A percentile compares a stretch with the other conserved stretches of the same genome.
phyloP scores from a whole-genome alignment of 1,140 invertebrate genomes.

The Cydia strobilella region DNA sequence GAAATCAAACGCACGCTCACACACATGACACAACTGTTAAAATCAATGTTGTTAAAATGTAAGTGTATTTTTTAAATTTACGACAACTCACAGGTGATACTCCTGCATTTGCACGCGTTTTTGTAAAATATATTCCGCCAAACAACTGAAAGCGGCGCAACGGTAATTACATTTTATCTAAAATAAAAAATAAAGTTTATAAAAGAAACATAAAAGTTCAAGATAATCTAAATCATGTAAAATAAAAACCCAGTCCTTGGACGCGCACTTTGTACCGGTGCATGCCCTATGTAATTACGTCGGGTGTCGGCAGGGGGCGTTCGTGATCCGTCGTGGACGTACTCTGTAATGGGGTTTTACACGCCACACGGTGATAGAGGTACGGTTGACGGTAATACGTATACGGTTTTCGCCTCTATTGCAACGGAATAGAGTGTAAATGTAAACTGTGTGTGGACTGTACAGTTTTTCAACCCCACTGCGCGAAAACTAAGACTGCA shows the following conservation, averaged over 20 bases:
- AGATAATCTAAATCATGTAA: conserved; percentile 2
- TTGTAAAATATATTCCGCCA: too few relatives aligned
- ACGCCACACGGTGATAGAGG: not conserved
- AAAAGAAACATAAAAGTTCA: too few relatives aligned
- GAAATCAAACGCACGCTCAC: too few relatives aligned
- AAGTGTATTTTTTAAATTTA: too few relatives aligned
- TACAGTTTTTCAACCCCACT: not conserved
- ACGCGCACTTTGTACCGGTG: not conserved
- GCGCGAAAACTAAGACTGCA: not conserved
- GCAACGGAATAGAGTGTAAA: not conserved
- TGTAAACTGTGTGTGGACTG: not conserved
- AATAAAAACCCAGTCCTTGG: conserved; percentile 3
- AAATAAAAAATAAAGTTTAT: too few relatives aligned
- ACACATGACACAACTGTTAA: too few relatives aligned
- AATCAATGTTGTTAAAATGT: too few relatives aligned
- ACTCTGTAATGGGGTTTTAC: conserved; percentile 10
- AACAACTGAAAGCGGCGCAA: too few relatives aligned
- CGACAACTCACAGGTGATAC: too few relatives aligned
- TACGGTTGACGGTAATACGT: not conserved
- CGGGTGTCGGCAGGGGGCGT: conserved; percentile 4
- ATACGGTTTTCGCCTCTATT: not conserved
- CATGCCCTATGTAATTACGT: conserved; percentile 16
- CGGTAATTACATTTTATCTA: too few relatives aligned
- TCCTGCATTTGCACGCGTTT: too few relatives aligned
- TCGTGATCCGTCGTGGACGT: not conserved